Conservation (phyloP, 2,888 invertebrate genomes). For the Drosophila prolongata region DNA sequence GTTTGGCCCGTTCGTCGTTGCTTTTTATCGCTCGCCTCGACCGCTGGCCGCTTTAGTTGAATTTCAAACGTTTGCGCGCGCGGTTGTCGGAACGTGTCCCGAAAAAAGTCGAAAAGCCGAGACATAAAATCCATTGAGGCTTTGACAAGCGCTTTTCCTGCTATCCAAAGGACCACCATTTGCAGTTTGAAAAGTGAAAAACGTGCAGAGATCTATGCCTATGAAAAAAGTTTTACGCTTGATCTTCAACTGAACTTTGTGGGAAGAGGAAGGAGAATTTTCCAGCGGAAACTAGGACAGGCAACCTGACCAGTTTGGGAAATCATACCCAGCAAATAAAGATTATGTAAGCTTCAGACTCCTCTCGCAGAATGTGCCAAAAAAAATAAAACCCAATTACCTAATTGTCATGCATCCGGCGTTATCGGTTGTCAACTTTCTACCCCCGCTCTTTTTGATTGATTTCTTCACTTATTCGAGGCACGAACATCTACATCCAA, state of each 20-base stretch:
- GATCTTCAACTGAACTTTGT: constrained; percentile 12
- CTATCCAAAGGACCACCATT: constrained; percentile 9
- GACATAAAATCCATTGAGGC: constrained; percentile 15
- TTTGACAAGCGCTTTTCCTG: constrained; percentile 31
- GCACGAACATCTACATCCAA: constrained; percentile 49
- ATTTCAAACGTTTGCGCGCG: constrained; percentile 80
- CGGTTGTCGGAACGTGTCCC: constrained; percentile 58
- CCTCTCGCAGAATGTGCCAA: constrained; percentile 31
- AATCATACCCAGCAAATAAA: constrained; percentile 26
- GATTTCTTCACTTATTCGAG: constrained; percentile 57
- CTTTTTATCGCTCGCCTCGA: constrained; percentile 68
- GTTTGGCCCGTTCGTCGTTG: constrained; percentile 42
- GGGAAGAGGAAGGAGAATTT: constrained; percentile 5
- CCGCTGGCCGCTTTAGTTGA: constrained; percentile 75
- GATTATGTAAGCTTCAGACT: constrained; percentile 60
- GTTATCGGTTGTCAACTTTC: constrained; percentile 61
- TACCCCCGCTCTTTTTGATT: constrained; percentile 53
- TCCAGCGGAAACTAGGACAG: constrained; percentile 17
- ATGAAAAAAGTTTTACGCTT: constrained; percentile 43
- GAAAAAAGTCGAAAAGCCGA: constrained; percentile 13
- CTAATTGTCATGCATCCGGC: constrained; percentile 50
- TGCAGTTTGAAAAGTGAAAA: constrained; percentile 48
- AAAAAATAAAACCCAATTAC: constrained; percentile 14
- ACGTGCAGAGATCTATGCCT: constrained; percentile 33
- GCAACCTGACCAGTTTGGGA: constrained; percentile 16